phyloP scores from a whole-genome alignment of 2,888 invertebrate genomes.

The Eupithecia tripunctaria region DNA sequence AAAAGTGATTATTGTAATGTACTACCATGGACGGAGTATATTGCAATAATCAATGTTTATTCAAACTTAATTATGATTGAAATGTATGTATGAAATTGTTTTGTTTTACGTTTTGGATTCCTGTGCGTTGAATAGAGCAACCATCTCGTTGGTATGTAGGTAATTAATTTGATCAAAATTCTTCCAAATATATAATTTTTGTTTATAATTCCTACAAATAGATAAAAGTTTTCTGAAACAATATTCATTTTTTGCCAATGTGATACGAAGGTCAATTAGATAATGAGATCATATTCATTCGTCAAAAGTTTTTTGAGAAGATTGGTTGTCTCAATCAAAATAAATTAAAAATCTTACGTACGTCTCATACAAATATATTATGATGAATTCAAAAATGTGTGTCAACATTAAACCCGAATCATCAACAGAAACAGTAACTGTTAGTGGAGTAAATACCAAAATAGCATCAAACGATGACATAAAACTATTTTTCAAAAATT shows the following conservation, averaged over 20 bases:
- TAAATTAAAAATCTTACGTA: neutral
- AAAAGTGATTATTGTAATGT: too few relatives aligned
- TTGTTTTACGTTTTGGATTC: neutral
- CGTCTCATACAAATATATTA: neutral
- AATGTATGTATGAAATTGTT: too few relatives aligned
- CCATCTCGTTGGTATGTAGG: neutral
- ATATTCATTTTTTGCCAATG: constrained; percentile 1
- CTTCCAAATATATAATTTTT: neutral
- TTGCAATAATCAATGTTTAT: neutral
- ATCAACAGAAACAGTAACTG: constrained; percentile 48
- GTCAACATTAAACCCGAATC: constrained; percentile 52
- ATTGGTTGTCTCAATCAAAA: constrained; percentile 6
- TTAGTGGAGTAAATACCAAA: constrained; percentile 58
- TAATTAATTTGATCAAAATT: neutral
- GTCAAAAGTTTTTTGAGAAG: constrained; percentile 4
- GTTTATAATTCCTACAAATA: neutral
- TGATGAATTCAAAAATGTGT: constrained; percentile 55
- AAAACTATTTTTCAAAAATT: constrained; percentile 55
- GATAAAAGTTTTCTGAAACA: neutral
- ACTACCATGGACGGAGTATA: too few relatives aligned
- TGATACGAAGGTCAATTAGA: constrained; percentile 25
- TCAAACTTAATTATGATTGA: neutral
- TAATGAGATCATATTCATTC: constrained; percentile 24
- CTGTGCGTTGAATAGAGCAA: neutral
- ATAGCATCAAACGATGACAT: constrained; percentile 58